Conservation (phyloP, 2,113 vertebrate species). For the Chloropsis hardwickii region DNA sequence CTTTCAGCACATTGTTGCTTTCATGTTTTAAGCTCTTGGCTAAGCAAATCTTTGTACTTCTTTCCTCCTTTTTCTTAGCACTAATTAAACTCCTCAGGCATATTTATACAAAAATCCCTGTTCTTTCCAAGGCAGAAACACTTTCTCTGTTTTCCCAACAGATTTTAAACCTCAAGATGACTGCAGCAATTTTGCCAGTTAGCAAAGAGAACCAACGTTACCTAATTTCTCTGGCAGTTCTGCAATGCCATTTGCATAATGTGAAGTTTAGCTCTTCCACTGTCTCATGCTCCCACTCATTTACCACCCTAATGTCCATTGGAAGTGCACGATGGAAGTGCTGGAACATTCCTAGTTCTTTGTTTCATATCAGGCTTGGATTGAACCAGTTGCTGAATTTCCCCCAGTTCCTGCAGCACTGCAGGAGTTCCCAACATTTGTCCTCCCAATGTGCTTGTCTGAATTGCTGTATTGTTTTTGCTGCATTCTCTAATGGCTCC, state of each 20-base stretch:
- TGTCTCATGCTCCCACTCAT: neutral
- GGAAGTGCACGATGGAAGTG: neutral
- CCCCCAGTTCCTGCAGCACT: neutral
- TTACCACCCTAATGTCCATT: neutral
- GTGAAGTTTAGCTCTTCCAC: neutral
- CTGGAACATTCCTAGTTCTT: neutral
- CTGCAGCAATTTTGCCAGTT: neutral
- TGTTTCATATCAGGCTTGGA: neutral
- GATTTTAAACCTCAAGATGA: neutral
- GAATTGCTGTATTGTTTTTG: neutral
- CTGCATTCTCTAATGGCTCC: neutral
- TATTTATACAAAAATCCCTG: neutral
- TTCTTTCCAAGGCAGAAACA: neutral
- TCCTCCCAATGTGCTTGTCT: neutral
- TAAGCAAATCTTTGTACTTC: neutral
- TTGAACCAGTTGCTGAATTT: slow-evolving; percentile 30
- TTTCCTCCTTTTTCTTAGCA: neutral
- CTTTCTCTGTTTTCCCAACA: neutral
- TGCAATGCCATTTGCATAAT: slow-evolving; percentile 8
- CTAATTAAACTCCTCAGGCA: neutral
- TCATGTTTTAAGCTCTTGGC: neutral
- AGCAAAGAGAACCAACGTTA: neutral
- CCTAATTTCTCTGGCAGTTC: neutral
- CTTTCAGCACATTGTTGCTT: neutral
- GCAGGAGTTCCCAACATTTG: neutral